Base-by-base conservation (phyloP, 2,888 invertebrate species). In the Psylliodes chrysocephalus region DNA sequence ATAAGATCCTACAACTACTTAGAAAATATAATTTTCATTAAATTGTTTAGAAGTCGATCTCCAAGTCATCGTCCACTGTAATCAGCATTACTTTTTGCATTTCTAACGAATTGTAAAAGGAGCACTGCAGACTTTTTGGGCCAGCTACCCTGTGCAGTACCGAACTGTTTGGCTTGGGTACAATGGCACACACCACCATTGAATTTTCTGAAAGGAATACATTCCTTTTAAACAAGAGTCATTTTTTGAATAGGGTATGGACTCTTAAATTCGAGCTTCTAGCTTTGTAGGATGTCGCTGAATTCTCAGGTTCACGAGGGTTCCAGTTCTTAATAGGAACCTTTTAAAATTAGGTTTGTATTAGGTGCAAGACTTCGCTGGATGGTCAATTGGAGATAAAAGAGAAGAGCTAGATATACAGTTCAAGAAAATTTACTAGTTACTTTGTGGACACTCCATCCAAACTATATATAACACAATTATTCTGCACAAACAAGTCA, bases 41-140 rank as follows among this genome's bases (percentile, higher is more conserved):
- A n/a, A n/a, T n/a, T n/a, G n/a, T n/a, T n/a, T n/a, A n/a, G n/a
- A n/a, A n/a, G n/a, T n/a, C n/a, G n/a, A n/a, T n/a, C n/a, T n/a
- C n/a, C n/a, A n/a, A n/a, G n/a, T n/a, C n/a, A n/a, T n/a, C n/a
- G 86, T 75, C 97, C 97, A 86, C 94, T 96, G 84, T 91, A 92
- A 82, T 98, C 98, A 65, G 98, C 98, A 79, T 99, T 99, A 75
- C 96, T 96, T 85, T 99, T 98, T 35, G 98, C 98, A 85, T 98
- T 99, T 83, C 95, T 95, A 79, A 99, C 85, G 65, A 99, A 87
- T 82, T 98, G 97, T 60, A 99, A 88, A 71, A 99, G 86, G 84
- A 98, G 98, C 82, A 98, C 96, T 12, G 98, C 98, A n/a, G 98
- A 98, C 84, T 99, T 99, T 85, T 96, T 95, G 63, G 98, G 98